Evolutionary conservation across 2,888 invertebrate genomes (phyloP).

Genomic region (Cheilosia soror): DNA sequence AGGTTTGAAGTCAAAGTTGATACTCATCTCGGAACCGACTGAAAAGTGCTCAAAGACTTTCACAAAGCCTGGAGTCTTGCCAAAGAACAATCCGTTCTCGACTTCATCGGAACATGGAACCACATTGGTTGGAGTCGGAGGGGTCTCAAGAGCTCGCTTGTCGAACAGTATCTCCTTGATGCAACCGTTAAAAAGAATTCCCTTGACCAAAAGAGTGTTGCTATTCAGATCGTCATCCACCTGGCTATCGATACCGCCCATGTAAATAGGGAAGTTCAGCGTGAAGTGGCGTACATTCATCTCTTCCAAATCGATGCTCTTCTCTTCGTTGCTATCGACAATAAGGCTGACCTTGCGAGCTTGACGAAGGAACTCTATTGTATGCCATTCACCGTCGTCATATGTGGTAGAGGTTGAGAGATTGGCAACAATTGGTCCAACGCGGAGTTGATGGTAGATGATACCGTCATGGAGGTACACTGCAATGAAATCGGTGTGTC

Average conservation of each 20-base stretch:
- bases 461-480: constrained; percentile 90
- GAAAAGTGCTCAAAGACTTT: constrained; percentile 89
- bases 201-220: constrained; percentile 78
- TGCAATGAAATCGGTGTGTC: constrained; percentile 89
- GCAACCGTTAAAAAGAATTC: constrained; percentile 92
- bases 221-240: constrained; percentile 84
- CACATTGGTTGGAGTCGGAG: constrained; percentile 86
- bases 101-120: constrained; percentile 92
- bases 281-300: constrained; percentile 85
- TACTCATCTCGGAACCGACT: constrained; percentile 91
- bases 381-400: constrained; percentile 93
- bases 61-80: constrained; percentile 89
- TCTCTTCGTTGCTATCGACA: constrained; percentile 78
- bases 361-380: constrained; percentile 87
- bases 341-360: constrained; percentile 86
- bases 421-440: constrained; percentile 86
- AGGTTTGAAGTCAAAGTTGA: constrained; percentile 94
- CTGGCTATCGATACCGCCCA: constrained; percentile 89
- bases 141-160: constrained; percentile 87
- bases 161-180: constrained; percentile 90
- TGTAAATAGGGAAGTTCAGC: constrained; percentile 89
- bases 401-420: constrained; percentile 86
- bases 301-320: constrained; percentile 85
- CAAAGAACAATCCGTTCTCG: constrained; percentile 94
- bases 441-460: constrained; percentile 87